Evolutionary conservation across 2,113 vertebrate genomes (phyloP).

Genomic region (Okapia johnstoni): DNA sequence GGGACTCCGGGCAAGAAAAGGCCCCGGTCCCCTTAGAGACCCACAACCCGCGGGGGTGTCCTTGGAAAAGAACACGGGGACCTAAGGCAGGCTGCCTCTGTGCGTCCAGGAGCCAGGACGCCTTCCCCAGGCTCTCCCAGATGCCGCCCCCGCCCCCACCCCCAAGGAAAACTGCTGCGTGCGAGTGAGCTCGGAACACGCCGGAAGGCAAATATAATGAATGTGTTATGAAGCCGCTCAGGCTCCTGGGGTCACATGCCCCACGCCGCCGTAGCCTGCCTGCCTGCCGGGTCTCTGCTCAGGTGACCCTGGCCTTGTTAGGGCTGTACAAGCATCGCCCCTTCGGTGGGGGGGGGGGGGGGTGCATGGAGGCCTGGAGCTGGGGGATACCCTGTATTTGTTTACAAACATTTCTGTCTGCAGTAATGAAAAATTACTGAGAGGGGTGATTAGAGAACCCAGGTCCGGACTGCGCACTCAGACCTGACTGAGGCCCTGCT

Average conservation of each 20-base stretch:
- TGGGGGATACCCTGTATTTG: slow-evolving; percentile 46
- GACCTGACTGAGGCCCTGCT: slow-evolving; percentile 52
- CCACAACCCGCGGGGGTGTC: not conserved
- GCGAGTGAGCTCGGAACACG: not conserved
- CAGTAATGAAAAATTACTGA: slow-evolving; percentile 63
- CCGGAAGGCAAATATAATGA: slow-evolving; percentile 24
- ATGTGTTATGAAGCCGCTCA: slow-evolving; percentile 50
- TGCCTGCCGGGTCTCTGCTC: not conserved
- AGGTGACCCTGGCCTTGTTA: not conserved
- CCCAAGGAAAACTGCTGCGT: not conserved
- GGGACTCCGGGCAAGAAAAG: not conserved
- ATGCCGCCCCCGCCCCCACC: not conserved
- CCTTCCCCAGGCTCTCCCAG: not conserved
- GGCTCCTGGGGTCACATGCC: not conserved
- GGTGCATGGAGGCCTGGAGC: fast-evolving
- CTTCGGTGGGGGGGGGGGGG: too few species aligned
- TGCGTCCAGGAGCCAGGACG: not conserved
- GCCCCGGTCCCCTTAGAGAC: not conserved
- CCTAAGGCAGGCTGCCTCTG: not conserved
- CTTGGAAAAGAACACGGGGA: not conserved
- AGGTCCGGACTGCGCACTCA: not conserved
- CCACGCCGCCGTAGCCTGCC: fast-evolving
- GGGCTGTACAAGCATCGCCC: not conserved
- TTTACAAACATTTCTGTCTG: slow-evolving; percentile 65
- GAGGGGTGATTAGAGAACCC: slow-evolving; percentile 64